Evolutionary conservation across 1,140 invertebrate genomes (phyloP), one percentile per base, ranked within the genome.

Genomic region (Panagrolaimus sp.): DNA sequence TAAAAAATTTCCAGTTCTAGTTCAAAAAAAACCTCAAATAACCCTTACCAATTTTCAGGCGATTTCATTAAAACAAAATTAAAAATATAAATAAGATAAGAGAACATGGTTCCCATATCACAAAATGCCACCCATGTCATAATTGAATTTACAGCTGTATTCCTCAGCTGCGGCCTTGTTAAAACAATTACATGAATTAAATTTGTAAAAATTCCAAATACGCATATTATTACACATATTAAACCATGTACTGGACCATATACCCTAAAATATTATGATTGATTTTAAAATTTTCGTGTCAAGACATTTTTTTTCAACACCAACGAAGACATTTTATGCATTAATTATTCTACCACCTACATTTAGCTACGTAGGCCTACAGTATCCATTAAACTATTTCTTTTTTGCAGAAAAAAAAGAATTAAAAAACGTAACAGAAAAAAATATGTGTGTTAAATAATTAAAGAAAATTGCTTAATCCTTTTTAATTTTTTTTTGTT

Each of bases 61-160:
- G 48, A 32, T 21, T 65, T 63, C 17, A 64, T 44, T 17, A 77
- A 38, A n/a, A 82, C 78, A 71, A 81, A 81, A 69, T 81, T 80
- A 43, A 72, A 52, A 68, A 82, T 81, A 58, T 81, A 81, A 26
- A 81, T 63, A n/a, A 81, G 69, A 69, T 81, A 82, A 4, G 70
- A 71, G 9, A 47, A 71, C 79, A 81, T 81, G 58, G 80, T 81
- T 32, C 79, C 80, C 43, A 82, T 70, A 69, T 81, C 79, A 69
- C 80, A 82, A 1, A 81, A 48, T n/a, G 79, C 79, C 14, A 81
- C 78, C 15, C 76, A 78, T 7, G 78, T 80, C 72, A 76, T 76
- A 43, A 81, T 73, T 32, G 65, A 72, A 65, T 81, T 81, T 43
- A 81, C 78, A 12, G 79, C 79, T 1, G 72, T 73, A 43, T 46